A percentile compares a stretch with the other conserved stretches of the same genome.
Conservation (phyloP, 2,888 invertebrate genomes). For the Heliconius charithonia region DNA sequence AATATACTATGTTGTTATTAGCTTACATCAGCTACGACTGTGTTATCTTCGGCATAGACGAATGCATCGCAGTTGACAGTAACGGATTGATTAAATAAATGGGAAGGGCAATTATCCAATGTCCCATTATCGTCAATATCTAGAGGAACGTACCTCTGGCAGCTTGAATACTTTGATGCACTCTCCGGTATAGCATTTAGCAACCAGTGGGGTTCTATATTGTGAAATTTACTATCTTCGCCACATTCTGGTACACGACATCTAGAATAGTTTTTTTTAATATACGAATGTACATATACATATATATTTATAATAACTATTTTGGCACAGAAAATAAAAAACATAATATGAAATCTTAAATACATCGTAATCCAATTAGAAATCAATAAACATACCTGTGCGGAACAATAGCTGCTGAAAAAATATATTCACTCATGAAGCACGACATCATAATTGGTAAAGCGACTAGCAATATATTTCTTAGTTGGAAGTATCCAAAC, state of each 20-base stretch:
- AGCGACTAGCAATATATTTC: conserved; percentile 84
- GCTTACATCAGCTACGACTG: conserved; percentile 73
- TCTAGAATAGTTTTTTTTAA: conserved; percentile 55
- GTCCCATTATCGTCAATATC: conserved; percentile 55
- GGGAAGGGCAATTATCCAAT: conserved; percentile 60
- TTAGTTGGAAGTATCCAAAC: conserved; percentile 86
- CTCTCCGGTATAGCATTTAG: conserved; percentile 69
- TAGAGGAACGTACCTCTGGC: conserved; percentile 67
- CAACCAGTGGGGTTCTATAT: conserved; percentile 73
- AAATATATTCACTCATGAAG: conserved; percentile 87
- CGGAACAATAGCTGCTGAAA: conserved; percentile 87
- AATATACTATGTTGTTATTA: not conserved
- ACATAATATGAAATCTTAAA: too few relatives aligned
- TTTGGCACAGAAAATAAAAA: too few relatives aligned
- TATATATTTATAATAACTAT: not conserved
- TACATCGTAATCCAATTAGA: not conserved
- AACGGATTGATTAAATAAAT: conserved; percentile 55
- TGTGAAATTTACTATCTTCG: conserved; percentile 59
- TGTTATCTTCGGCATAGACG: conserved; percentile 67
- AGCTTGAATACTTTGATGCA: conserved; percentile 66
- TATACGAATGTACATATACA: not conserved
- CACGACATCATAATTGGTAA: conserved; percentile 86
- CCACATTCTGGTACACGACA: conserved; percentile 82
- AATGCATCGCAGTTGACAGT: conserved; percentile 59
- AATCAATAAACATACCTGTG: conserved; percentile 83